Conservation (phyloP, 2,888 invertebrate species). For the Heliconius cydno region DNA sequence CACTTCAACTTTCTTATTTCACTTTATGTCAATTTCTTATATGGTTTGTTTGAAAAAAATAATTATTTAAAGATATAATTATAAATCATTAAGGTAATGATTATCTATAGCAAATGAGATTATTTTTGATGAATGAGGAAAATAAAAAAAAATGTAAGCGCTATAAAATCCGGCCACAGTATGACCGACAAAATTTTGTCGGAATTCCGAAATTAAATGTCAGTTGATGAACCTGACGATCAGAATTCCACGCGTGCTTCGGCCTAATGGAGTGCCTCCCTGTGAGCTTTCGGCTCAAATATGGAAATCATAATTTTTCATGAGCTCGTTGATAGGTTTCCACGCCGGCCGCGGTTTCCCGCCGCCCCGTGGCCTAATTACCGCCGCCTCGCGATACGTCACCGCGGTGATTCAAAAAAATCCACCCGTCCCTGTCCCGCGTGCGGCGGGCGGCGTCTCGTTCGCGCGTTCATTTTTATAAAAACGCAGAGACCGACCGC, state of each 20-base stretch:
- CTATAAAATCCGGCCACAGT: background rate
- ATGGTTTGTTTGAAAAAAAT: background rate
- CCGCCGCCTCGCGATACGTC: constrained; percentile 80
- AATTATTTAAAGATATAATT: background rate
- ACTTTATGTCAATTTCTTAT: constrained; percentile 48
- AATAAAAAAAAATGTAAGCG: background rate
- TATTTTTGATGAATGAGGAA: no score
- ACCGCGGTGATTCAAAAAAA: constrained; percentile 81
- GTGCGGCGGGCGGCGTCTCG: constrained; percentile 64
- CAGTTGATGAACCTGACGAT: constrained; percentile 58
- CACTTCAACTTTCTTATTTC: constrained; percentile 40
- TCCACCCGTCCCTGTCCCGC: constrained; percentile 78
- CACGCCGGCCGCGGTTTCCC: constrained; percentile 81
- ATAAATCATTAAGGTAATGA: background rate
- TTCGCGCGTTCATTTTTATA: constrained; percentile 80
- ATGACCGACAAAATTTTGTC: constrained; percentile 6
- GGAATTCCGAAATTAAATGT: constrained; percentile 48
- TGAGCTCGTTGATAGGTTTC: constrained; percentile 83
- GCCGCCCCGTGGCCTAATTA: constrained; percentile 83
- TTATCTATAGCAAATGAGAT: background rate
- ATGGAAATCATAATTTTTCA: constrained; percentile 83
- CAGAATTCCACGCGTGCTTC: constrained; percentile 67
- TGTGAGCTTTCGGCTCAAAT: constrained; percentile 65
- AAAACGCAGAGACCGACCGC: constrained; percentile 82
- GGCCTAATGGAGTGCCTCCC: constrained; percentile 73